Base-by-base conservation (phyloP, 2,113 vertebrate genomes). In the Epinephelus lanceolatus region DNA sequence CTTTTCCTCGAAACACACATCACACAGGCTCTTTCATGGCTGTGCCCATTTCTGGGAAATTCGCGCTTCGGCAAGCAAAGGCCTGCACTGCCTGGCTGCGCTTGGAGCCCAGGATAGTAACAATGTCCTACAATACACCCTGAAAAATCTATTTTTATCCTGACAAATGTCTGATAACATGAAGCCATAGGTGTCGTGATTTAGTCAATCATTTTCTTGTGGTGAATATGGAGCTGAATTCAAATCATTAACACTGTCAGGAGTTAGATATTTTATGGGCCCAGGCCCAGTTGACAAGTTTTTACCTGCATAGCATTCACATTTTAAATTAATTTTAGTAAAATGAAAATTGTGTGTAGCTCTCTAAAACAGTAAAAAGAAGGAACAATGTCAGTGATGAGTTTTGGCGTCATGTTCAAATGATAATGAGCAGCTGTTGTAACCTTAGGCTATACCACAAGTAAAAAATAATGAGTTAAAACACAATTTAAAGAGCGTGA, bases 11-110 rank as follows among this genome's bases (percentile, higher is more conserved):
- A 74, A 83, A 63, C 59, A 71, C 76, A 67, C 62, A 57, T 67
- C 3, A 61, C 49, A 19, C 57, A 30, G 59, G 55, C 53, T 62
- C 42, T 82, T 90, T 85, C 71, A 78, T 84, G 61, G 70, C 18
- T 75, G 77, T 56, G 30, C 56, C 76, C 42, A 83, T 86, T 79
- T 89, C 70, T 76, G 75, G 85, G 72, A 90, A 88, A 78, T 84
- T 42, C 61, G 37, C 90, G 92, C 86, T 74, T 79, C 79, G 6
- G 81, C 19, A 75, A 49, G 83, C 76, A 91, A 83, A 84, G 40
- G 71, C 62, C 78, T 23, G 69, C 47, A 45, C 68, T 23, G 52
- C 42, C 78, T 92, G 83, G 76, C 83, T 57, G 47, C 83, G 40
- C 65, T 81, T 40, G 0, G 45, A 33, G 65, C 74, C 33, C 53